A percentile compares a stretch with the other conserved stretches of the same genome.
Conservation (phyloP, 2,888 invertebrate species). For the Sarcophaga carnaria region DNA sequence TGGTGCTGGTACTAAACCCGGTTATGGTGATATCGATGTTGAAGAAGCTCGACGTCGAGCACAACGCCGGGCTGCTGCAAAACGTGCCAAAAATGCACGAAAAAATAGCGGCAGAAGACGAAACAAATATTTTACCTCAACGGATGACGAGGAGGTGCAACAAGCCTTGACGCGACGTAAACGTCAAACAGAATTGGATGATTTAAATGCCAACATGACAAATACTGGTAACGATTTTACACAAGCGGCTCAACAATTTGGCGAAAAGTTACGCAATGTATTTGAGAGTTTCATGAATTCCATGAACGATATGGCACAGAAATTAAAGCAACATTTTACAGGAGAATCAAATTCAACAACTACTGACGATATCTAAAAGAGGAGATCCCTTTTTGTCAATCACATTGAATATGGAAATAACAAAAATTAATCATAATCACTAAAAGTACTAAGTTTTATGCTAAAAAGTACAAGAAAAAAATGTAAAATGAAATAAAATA, state of each 20-base stretch:
- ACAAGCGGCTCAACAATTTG: conserved; percentile 47
- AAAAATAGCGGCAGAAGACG: conserved; percentile 67
- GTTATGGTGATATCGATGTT: conserved; percentile 66
- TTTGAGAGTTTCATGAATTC: conserved; percentile 71
- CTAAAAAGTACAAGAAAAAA: too few relatives aligned
- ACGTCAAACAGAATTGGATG: conserved; percentile 69
- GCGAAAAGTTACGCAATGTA: conserved; percentile 70
- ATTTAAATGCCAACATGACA: conserved; percentile 44
- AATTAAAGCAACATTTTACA: conserved; percentile 70
- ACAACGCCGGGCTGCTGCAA: conserved; percentile 69
- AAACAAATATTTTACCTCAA: conserved; percentile 40
- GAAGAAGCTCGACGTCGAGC: conserved; percentile 60
- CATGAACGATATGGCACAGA: conserved; percentile 70
- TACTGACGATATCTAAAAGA: neutral
- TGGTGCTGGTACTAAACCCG: conserved; percentile 58
- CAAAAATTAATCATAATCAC: too few relatives aligned
- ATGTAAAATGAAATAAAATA: too few relatives aligned
- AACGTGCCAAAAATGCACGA: conserved; percentile 39
- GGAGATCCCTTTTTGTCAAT: too few relatives aligned
- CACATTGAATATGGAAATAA: too few relatives aligned
- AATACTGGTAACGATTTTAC: conserved; percentile 10
- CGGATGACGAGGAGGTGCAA: neutral
- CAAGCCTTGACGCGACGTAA: conserved; percentile 58
- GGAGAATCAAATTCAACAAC: conserved; percentile 31
- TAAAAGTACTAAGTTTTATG: too few relatives aligned